Base-by-base conservation (phyloP, 2,797 vertebrate species). In the Melanotaenia parkinsoni region DNA sequence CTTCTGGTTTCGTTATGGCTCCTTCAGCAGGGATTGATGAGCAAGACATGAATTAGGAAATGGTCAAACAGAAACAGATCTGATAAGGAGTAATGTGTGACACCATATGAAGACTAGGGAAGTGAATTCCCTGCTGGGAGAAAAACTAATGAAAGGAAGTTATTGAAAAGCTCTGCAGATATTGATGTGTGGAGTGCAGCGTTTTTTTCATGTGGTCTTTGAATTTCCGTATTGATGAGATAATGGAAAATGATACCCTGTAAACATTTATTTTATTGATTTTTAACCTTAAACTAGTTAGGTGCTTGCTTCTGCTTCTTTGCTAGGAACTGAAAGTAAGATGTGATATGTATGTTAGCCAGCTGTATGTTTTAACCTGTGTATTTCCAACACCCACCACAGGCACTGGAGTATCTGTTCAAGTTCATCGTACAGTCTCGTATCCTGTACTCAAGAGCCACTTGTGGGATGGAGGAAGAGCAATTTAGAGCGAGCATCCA, bases 341-440 rank as follows among this genome's bases (percentile, higher is more conserved):
- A 24, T 28, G 57, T 69, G 51, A 63, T n/a, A 10, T 59, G 35
- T 47, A 6, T 3, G 57, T 81, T n/a, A 28, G 22, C 72, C 83
- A 66, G 84, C 81, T 38, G 82, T 59, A 22, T 40, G 72, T 74
- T 65, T 83, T 54, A 12, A 9, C 79, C 62, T 73, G n/a, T 57
- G 1, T 66, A 80, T 65, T 86, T 83, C 62, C 88, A 61, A 60
- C 20, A 30, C 47, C 30, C 51, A 26, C 67, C 82, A 80, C 92
- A 99, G 98, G 98, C 98, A 58, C 92, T 99, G 87, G 98, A 99
- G 92, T 99, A 99, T 89, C 96, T 99, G 89, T 99, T 99, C 91
- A 99, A 99, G 94, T 99, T 99, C 91, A 99, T 99, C 63, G 96
- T 99, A 76, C 98, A 99, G 93, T 99, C 97, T 16, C 96, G 98